Evolutionary conservation across 2,113 vertebrate genomes (phyloP), one percentile per base, ranked within the genome.

Genomic region (Mesoclemmys tuberculata): DNA sequence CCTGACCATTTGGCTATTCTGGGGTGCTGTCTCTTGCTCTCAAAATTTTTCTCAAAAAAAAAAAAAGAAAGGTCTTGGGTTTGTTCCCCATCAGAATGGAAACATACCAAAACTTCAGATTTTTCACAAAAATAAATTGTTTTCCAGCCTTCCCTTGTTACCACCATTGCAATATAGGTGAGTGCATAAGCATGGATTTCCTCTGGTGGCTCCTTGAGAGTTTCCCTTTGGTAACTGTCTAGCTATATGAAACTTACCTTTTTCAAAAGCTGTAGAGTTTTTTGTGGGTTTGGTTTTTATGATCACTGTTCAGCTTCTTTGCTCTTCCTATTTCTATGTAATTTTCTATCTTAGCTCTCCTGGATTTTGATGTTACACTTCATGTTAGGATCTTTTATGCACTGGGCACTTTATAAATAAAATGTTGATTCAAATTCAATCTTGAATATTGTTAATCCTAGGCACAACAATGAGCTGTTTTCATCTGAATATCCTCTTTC

Each of bases 301-400:
- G 51, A 52, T 52, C 16, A 52, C 51, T 35, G 90, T 80, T 90
- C 44, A 84, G 24, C 46, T n/a, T 94, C 24, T 91, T 82, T 16
- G 89, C 24, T 10, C 90, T 94, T 85, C 93, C 27, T 58, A 92
- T 48, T 91, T 90, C 91, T 52, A 85, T 68, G 19, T 79, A 78
- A 93, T 92, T 95, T 96, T 93, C 84, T 92, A 56, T 96, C 35
- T 87, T 87, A 56, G 48, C 10, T n/a, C 5, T 86, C 58, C 84
- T 91, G 16, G 51, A 91, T 95, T 84, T 71, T 91, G 49, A 55
- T 88, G 35, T 49, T 81, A 41, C 46, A 82, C 95, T 91, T 95
- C 91, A 80, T 19, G 77, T 88, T 26, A 71, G 56, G 6, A n/a
- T 71, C 89, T 89, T 93, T 93, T 95, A 61, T 90, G 31, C 87